Conservation (phyloP, 2,888 invertebrate genomes). For the Lamellibrachia satsuma region DNA sequence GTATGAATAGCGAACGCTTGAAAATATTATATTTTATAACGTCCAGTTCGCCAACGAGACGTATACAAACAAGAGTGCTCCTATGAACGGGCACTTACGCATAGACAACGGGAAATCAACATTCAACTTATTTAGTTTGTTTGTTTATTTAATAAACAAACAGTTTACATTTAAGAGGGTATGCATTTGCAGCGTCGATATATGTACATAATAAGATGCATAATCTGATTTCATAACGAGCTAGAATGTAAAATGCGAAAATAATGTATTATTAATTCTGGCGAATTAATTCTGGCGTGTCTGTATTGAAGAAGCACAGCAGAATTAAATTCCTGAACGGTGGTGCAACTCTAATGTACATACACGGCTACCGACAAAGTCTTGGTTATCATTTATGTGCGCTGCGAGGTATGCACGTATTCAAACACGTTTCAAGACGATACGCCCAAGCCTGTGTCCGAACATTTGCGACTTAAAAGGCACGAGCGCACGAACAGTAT, state of each 20-base stretch:
- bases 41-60: not conserved
- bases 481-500: not conserved
- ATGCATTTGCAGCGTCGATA: not conserved
- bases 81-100: not conserved
- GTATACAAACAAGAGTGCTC: not conserved
- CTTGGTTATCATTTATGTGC: not conserved
- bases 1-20: not conserved
- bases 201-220: not conserved
- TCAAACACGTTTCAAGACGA: not conserved
- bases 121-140: not conserved
- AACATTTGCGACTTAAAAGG: too few species aligned
- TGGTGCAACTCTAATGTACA: not conserved
- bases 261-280: not conserved
- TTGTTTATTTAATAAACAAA: not conserved
- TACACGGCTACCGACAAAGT: not conserved
- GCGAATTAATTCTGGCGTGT: too few species aligned
- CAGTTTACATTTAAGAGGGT: not conserved
- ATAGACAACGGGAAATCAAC: not conserved
- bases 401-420: not conserved
- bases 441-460: too few species aligned
- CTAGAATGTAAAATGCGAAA: not conserved
- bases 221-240: not conserved
- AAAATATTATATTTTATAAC: not conserved
- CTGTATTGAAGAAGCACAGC: too few species aligned
- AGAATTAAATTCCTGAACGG: not conserved